Conservation (phyloP, 2,797 vertebrate genomes). For the Manis pentadactyla region DNA sequence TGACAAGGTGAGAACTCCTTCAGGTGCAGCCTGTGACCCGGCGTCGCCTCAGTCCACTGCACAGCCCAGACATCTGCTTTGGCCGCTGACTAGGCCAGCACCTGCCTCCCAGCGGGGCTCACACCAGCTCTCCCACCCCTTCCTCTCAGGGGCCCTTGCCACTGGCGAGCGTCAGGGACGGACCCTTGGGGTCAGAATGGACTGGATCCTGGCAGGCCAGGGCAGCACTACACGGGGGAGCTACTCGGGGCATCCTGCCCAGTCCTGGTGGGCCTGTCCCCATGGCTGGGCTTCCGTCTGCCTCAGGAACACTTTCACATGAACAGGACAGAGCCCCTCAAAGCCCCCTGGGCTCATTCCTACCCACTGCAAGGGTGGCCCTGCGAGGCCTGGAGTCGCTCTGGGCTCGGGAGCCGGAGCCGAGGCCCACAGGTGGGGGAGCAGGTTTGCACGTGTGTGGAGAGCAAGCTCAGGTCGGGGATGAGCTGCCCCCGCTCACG, state of each 20-base stretch:
- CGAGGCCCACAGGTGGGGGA: not conserved
- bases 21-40: not conserved
- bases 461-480: not conserved
- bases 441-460: too few species aligned
- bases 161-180: not conserved
- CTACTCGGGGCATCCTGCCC: fast-evolving
- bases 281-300: not conserved
- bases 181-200: not conserved
- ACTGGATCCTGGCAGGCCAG: not conserved
- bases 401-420: not conserved
- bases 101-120: fast-evolving
- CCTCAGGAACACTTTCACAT: not conserved
- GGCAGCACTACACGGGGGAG: not conserved
- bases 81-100: fast-evolving
- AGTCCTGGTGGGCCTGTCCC: not conserved
- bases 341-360: not conserved
- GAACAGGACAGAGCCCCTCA: not conserved
- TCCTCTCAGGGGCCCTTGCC: not conserved
- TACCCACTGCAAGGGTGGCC: not conserved
- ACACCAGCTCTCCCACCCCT: fast-evolving
- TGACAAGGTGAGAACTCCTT: not conserved
- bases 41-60: fast-evolving
- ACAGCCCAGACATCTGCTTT: not conserved
- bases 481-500: not conserved
- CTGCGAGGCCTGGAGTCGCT: too few species aligned